These are phyloP conservation scores for Horisme vitalbata DNA, from an alignment of 2,888 invertebrate genomes.

Conservation along the genomic window DNA sequence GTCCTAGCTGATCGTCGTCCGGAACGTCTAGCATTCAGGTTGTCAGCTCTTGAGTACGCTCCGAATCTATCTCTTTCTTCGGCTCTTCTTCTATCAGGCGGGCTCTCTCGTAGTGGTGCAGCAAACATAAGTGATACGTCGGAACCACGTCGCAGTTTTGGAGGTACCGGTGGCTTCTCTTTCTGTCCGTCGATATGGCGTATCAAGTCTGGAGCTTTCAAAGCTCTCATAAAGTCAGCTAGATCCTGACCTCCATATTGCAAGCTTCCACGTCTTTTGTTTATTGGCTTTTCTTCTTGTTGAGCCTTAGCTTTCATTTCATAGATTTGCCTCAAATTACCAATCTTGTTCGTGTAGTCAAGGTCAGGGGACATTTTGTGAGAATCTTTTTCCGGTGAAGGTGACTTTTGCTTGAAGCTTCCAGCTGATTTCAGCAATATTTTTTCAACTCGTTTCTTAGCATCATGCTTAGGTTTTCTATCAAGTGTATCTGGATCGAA, in stretches of 20 bases:
- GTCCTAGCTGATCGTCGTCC: conserved; percentile 67
- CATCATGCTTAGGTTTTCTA: conserved; percentile 84
- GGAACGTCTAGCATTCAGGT: conserved; percentile 62
- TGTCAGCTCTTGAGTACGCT: conserved; percentile 59
- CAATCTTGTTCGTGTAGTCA: conserved; percentile 83
- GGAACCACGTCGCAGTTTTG: conserved; percentile 58
- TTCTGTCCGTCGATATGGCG: conserved; percentile 56
- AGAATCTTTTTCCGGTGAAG: conserved; percentile 51
- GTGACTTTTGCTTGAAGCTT: conserved; percentile 85
- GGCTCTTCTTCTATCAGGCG: conserved; percentile 58
- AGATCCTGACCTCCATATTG: conserved; percentile 61
- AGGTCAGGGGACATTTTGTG: conserved; percentile 55
- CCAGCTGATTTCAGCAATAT: conserved; percentile 86
- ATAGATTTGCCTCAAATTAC: conserved; percentile 90
- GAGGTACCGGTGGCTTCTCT: conserved; percentile 71
- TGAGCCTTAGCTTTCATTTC: conserved; percentile 85
- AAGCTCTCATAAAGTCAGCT: conserved; percentile 53
- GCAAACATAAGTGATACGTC: conserved; percentile 57
- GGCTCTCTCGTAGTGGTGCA: conserved; percentile 53
- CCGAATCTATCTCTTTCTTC: conserved; percentile 70
- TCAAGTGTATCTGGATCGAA: conserved; percentile 94
- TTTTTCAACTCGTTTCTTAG: conserved; percentile 72
- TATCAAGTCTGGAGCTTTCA: conserved; percentile 63
- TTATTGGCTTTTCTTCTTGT: conserved; percentile 54
- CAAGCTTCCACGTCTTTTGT: conserved; percentile 65